Evolutionary conservation across 2,888 invertebrate species (phyloP).

Genomic region (Neoaliturus tenellus): DNA sequence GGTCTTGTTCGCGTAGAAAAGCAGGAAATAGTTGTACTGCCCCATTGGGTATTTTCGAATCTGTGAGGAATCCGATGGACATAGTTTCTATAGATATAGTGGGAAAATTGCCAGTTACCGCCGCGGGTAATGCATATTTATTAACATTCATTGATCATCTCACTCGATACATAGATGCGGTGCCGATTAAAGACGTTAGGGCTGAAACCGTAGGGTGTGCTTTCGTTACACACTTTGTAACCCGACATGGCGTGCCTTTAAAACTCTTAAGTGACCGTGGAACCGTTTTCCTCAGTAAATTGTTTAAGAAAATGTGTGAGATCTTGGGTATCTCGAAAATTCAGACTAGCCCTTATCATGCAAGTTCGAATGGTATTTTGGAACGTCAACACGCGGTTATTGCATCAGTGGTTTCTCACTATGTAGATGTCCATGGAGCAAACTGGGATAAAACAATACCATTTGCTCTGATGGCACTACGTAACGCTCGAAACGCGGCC

Average conservation of each 20-base stretch:
- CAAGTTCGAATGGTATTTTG: background rate
- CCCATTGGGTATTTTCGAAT: background rate
- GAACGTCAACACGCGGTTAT: background rate
- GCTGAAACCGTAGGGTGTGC: background rate
- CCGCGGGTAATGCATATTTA: background rate
- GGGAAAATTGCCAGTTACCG: background rate
- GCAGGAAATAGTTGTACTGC: background rate
- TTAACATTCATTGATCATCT: no score
- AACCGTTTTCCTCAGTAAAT: background rate
- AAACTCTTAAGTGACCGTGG: background rate
- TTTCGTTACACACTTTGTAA: background rate
- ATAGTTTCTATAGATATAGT: background rate
- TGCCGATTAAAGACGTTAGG: background rate
- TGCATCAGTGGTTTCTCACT: background rate
- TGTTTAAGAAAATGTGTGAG: background rate
- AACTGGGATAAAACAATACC: background rate
- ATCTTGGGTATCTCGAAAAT: background rate
- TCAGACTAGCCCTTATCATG: background rate
- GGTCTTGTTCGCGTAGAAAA: background rate
- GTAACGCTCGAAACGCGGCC: no score
- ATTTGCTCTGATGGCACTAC: background rate
- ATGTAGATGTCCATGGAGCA: background rate
- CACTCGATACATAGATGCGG: background rate
- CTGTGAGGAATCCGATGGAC: background rate
- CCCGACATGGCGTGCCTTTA: background rate